Evolutionary conservation across 2,797 vertebrate species (phyloP).

Genomic region (Sphaeramia orbicularis): DNA sequence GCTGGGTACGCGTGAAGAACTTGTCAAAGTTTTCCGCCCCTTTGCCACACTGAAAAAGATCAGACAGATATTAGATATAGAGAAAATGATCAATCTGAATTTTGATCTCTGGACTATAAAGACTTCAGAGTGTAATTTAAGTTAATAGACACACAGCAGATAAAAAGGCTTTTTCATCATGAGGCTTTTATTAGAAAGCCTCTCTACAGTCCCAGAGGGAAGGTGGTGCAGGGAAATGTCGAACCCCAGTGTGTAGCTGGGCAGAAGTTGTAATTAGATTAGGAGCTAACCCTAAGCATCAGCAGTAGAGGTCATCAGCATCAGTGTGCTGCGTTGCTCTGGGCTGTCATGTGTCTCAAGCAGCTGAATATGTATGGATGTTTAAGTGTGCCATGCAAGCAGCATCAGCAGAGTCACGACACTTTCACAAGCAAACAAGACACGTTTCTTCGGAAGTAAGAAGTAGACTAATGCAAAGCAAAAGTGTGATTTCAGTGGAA

Average conservation of each 20-base stretch:
- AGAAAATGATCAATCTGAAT: background rate
- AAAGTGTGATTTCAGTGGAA: slow-evolving; percentile 7
- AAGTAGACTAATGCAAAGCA: slow-evolving; percentile 9
- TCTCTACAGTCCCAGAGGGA: slow-evolving; percentile 39
- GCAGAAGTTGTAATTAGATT: slow-evolving; percentile 67
- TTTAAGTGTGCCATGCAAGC: slow-evolving; percentile 4
- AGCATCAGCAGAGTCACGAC: slow-evolving; percentile 3
- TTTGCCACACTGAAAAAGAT: slow-evolving; percentile 91
- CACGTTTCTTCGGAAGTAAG: background rate
- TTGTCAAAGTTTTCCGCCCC: slow-evolving; percentile 99
- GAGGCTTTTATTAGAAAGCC: slow-evolving; percentile 53
- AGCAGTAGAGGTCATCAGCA: slow-evolving; percentile 53
- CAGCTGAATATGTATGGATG: slow-evolving; percentile 21
- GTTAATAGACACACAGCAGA: background rate
- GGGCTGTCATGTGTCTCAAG: slow-evolving; percentile 39
- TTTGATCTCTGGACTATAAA: too few species aligned
- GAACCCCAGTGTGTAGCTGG: slow-evolving; percentile 34
- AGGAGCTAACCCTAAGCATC: slow-evolving; percentile 44
- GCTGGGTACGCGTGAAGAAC: slow-evolving; percentile 97
- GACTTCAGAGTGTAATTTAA: too few species aligned
- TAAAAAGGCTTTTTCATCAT: slow-evolving; percentile 22
- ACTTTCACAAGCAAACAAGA: background rate
- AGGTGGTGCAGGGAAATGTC: slow-evolving; percentile 32
- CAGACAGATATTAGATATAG: background rate
- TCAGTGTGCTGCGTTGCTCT: slow-evolving; percentile 15